Conservation (phyloP, 2,888 invertebrate species). For the Leptinotarsa tumamoca region DNA sequence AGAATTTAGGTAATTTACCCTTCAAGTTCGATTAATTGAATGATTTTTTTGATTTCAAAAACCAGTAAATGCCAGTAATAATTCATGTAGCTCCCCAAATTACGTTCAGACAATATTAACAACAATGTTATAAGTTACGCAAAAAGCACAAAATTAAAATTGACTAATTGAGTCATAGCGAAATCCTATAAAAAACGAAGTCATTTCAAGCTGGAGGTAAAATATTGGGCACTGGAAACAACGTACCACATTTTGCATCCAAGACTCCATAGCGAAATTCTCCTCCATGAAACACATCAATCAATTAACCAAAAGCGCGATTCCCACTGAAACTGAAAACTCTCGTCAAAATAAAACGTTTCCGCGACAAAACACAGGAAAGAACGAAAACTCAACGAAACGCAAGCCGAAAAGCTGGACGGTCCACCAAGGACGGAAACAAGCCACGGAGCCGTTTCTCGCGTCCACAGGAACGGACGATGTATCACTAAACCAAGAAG, state of each 20-base stretch:
- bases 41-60: no score
- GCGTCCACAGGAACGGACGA: not conserved
- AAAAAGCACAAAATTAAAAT: no score
- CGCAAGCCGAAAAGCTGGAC: not conserved
- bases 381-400: not conserved
- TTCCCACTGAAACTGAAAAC: not conserved
- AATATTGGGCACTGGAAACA: not conserved
- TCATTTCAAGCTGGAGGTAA: no score
- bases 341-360: not conserved
- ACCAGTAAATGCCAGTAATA: no score
- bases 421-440: not conserved
- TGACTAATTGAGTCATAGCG: no score
- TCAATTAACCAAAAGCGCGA: constrained; percentile 2
- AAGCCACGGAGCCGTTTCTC: not conserved
- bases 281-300: constrained; percentile 47
- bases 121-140: no score
- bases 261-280: constrained; percentile 60
- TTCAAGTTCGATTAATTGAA: no score
- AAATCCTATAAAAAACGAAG: no score
- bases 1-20: no score
- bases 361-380: not conserved
- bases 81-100: no score
- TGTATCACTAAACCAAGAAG: constrained; percentile 29
- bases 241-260: constrained; percentile 67
- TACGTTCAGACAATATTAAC: no score